Evolutionary conservation across 2,113 vertebrate species (phyloP).

Genomic region (Psittacara wagleri): DNA sequence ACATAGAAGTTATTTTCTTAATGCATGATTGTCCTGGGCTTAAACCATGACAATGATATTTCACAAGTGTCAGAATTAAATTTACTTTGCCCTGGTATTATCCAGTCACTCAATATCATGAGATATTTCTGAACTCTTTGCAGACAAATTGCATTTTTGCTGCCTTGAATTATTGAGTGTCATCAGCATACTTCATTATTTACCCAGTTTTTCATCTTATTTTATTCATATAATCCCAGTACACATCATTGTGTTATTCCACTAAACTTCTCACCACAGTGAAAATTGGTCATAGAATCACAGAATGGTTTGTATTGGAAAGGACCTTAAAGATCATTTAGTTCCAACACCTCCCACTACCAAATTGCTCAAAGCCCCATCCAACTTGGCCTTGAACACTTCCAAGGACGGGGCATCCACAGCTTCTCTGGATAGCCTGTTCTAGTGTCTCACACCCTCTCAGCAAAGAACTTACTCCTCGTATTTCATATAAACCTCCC

Average conservation of each 20-base stretch:
- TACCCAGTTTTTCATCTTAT: not conserved
- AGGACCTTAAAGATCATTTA: not conserved
- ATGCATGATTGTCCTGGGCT: not conserved
- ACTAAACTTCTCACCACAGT: not conserved
- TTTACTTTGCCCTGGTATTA: slow-evolving; percentile 12
- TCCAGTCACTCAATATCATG: not conserved
- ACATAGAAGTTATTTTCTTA: not conserved
- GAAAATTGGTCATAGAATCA: not conserved
- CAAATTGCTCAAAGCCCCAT: not conserved
- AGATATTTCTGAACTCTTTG: not conserved
- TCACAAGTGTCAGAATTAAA: not conserved
- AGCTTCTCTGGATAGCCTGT: not conserved
- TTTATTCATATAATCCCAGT: not conserved
- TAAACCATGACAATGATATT: not conserved
- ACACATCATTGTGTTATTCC: not conserved
- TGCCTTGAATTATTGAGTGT: slow-evolving; percentile 35
- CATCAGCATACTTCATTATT: slow-evolving; percentile 8
- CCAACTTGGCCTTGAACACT: not conserved
- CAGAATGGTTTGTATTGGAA: not conserved
- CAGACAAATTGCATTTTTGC: slow-evolving; percentile 22
- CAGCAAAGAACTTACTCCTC: not conserved
- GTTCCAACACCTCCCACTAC: not conserved
- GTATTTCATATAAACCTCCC: not conserved
- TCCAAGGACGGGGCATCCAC: not conserved
- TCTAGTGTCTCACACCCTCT: not conserved